These are phyloP conservation scores for Kradibia gibbosae DNA, from an alignment of 1,140 invertebrate genomes.

Conservation along the genomic window DNA sequence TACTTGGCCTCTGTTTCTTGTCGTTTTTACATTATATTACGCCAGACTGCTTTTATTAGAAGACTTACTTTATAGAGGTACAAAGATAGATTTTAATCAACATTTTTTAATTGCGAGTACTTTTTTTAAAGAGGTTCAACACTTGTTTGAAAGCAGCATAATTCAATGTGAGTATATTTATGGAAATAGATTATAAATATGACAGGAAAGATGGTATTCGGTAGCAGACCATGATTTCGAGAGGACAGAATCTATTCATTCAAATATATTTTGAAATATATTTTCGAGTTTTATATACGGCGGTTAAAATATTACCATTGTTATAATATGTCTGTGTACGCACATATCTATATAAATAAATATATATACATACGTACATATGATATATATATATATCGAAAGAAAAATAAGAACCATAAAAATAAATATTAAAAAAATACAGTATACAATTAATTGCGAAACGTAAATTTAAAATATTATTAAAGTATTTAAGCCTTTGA, in stretches of 20 bases:
- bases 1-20: constrained; percentile 5
- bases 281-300: constrained; percentile 3
- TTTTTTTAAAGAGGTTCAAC: not conserved
- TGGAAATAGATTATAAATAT: constrained; percentile 23
- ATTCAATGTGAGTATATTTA: not conserved
- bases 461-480: constrained; percentile 39
- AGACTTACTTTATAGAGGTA: constrained; percentile 25
- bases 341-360: too few relatives aligned
- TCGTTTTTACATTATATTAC: not conserved
- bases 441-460: constrained; percentile 6
- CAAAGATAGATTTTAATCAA: not conserved
- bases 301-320: constrained; percentile 6
- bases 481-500: constrained; percentile 13
- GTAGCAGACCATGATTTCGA: constrained; percentile 10
- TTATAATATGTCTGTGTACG: not conserved
- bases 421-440: not conserved
- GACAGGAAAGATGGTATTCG: constrained; percentile 9
- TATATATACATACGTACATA: too few relatives aligned
- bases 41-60: not conserved
- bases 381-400: constrained; percentile 23
- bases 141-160: constrained; percentile 1
- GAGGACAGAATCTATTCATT: constrained; percentile 44
- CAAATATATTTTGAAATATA: constrained; percentile 51
- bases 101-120: not conserved
- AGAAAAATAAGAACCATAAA: constrained; percentile 11